Conservation (phyloP, 2,888 invertebrate species). For the Nephrotoma appendiculata region DNA sequence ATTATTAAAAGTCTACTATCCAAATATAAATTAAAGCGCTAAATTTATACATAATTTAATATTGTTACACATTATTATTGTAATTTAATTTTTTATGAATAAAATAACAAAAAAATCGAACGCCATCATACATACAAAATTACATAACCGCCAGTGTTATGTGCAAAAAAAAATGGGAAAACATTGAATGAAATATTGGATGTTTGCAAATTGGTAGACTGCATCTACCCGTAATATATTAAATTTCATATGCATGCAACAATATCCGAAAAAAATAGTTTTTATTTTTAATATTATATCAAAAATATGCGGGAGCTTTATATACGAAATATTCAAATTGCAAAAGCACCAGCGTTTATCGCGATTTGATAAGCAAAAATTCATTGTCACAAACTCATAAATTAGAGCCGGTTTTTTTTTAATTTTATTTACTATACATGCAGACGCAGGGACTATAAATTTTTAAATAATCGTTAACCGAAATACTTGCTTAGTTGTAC, state of each 20-base stretch:
- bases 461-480: too few species aligned
- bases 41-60: neutral
- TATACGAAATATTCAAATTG: neutral
- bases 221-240: too few species aligned
- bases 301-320: neutral
- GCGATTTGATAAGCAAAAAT: neutral
- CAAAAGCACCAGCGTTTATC: neutral
- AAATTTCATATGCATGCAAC: neutral
- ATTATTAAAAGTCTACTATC: neutral
- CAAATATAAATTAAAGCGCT: neutral
- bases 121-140: neutral
- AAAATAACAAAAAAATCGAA: neutral
- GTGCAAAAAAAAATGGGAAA: neutral
- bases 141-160: neutral
- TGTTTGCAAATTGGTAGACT: neutral
- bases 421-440: too few species aligned
- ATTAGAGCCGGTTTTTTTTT: neutral
- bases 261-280: neutral
- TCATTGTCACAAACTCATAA: neutral
- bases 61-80: neutral
- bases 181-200: neutral
- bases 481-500: too few species aligned
- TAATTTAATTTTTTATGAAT: neutral
- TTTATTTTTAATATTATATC: neutral
- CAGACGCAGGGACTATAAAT: too few species aligned